A percentile compares a stretch with the other conserved stretches of the same genome.
These are phyloP conservation scores for Sinella curviseta DNA, from an alignment of 1,140 invertebrate species.

Conservation along the genomic window DNA sequence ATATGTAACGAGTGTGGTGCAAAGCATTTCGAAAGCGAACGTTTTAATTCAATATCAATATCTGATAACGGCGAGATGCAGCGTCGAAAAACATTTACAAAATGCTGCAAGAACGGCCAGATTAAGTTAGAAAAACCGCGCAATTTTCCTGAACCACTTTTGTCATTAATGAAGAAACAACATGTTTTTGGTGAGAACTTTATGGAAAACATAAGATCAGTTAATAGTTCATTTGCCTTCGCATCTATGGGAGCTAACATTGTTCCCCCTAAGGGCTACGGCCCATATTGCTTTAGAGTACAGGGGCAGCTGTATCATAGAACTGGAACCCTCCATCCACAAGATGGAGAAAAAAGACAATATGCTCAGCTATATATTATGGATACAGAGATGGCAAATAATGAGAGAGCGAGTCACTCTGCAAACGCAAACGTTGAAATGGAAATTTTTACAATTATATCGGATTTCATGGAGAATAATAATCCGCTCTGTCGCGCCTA, in stretches of 20 bases:
- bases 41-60: neutral
- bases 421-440: neutral
- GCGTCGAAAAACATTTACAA: neutral
- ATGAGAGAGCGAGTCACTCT: constrained; percentile 4
- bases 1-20: neutral
- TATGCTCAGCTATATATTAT: constrained; percentile 50
- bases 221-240: constrained; percentile 50
- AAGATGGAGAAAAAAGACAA: constrained; percentile 28
- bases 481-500: constrained; percentile 46
- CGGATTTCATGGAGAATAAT: neutral
- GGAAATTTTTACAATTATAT: constrained; percentile 6
- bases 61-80: neutral
- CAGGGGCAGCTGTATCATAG: constrained; percentile 52
- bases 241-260: constrained; percentile 48
- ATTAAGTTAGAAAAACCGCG: neutral
- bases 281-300: constrained; percentile 50
- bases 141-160: neutral
- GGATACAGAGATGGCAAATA: constrained; percentile 29
- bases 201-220: constrained; percentile 49
- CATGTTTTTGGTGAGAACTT: constrained; percentile 39
- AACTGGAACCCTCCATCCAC: constrained; percentile 32
- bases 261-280: neutral
- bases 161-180: neutral
- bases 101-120: constrained; percentile 14
- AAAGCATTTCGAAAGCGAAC: neutral